These are phyloP conservation scores for Apomyelois bistriatella DNA, from an alignment of 2,888 invertebrate species.

Conservation along the genomic window DNA sequence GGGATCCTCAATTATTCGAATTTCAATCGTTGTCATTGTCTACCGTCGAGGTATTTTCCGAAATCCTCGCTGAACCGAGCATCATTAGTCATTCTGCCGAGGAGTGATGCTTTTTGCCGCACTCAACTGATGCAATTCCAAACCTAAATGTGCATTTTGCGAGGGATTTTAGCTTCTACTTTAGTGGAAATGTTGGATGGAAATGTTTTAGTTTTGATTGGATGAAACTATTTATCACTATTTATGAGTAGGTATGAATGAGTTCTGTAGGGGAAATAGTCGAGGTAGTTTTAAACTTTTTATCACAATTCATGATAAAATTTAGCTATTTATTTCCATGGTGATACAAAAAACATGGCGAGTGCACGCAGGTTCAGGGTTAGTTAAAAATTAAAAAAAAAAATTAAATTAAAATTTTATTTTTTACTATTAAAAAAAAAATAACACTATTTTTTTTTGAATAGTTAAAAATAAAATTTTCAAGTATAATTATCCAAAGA, in stretches of 20 bases:
- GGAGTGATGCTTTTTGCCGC: slow-evolving; percentile 57
- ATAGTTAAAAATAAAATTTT: too few species aligned
- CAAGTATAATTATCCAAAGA: too few species aligned
- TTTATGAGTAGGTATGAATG: neutral
- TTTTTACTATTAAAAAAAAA: too few species aligned
- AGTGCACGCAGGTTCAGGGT: too few species aligned
- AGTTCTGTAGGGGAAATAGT: neutral
- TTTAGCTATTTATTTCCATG: too few species aligned
- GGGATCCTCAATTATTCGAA: slow-evolving; percentile 48
- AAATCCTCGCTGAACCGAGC: slow-evolving; percentile 45
- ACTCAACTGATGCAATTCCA: slow-evolving; percentile 45
- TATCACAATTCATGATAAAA: too few species aligned
- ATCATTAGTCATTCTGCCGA: slow-evolving; percentile 68
- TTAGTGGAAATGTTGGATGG: slow-evolving; percentile 1
- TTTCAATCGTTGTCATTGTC: slow-evolving; percentile 56
- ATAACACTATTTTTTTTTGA: too few species aligned
- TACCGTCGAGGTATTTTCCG: slow-evolving; percentile 59
- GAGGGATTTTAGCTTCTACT: slow-evolving; percentile 24
- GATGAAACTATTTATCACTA: neutral
- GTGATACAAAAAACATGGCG: too few species aligned
- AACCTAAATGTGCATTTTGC: slow-evolving; percentile 35
- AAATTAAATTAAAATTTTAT: too few species aligned
- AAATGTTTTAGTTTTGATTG: neutral
- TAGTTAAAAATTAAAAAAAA: too few species aligned
- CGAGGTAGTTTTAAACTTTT: neutral